Evolutionary conservation across 1,140 invertebrate species (phyloP).

Genomic region (Drosophila pseudoananassae): DNA sequence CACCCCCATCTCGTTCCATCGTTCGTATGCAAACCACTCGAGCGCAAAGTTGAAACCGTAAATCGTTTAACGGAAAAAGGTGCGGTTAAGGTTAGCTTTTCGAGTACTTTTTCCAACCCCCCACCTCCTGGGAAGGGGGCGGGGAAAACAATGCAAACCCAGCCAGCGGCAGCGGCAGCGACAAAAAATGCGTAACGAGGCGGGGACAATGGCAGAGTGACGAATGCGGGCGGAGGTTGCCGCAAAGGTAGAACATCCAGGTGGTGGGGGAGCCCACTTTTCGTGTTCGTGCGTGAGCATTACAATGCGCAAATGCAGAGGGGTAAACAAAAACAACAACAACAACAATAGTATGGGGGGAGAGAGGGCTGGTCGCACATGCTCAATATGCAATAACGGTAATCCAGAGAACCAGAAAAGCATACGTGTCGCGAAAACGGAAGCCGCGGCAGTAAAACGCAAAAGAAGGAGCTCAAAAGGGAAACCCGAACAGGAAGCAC

Average conservation of each 20-base stretch:
- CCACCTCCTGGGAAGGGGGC: no score
- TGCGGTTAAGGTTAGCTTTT: conserved; percentile 64
- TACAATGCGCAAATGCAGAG: conserved; percentile 63
- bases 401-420: conserved; percentile 11
- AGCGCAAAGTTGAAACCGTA: conserved; percentile 60
- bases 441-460: not conserved
- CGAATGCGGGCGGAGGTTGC: conserved; percentile 49
- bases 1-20: not conserved
- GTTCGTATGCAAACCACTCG: conserved; percentile 25
- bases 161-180: conserved; percentile 14
- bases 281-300: conserved; percentile 55
- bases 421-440: not conserved
- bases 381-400: conserved; percentile 35
- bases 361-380: conserved; percentile 44
- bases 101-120: conserved; percentile 11
- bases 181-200: conserved; percentile 37
- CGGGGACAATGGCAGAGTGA: conserved; percentile 1
- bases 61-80: conserved; percentile 76
- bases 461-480: conserved; percentile 7
- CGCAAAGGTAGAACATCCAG: not conserved
- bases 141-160: conserved; percentile 20
- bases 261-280: conserved; percentile 4
- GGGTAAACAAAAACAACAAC: conserved; percentile 10
- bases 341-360: not conserved
- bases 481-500: conserved; percentile 14